A percentile compares a stretch with the other conserved stretches of the same genome.
These are phyloP conservation scores for Drosophila nigritarsus DNA, from an alignment of 2,888 invertebrate species.

Conservation along the genomic window DNA sequence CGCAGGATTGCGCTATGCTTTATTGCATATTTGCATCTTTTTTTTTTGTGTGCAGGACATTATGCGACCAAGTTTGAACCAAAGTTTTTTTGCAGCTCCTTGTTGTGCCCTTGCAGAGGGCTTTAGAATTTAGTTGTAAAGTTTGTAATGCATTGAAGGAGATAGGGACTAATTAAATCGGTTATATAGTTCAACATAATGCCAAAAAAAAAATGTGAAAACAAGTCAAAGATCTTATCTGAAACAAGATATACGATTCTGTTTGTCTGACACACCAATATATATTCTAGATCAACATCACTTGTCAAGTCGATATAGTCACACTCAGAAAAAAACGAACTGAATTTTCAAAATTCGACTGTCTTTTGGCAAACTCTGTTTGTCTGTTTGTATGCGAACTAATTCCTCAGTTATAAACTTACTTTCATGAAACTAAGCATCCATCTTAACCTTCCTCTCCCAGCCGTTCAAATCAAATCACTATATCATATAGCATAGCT, in stretches of 20 bases:
- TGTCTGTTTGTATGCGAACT: too few relatives aligned
- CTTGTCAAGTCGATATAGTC: background rate
- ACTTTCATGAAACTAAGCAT: too few relatives aligned
- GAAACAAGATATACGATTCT: background rate
- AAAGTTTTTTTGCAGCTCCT: conserved; percentile 8
- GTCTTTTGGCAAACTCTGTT: background rate
- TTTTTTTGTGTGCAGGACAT: conserved; percentile 49
- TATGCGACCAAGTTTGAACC: conserved; percentile 62
- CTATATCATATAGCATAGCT: background rate
- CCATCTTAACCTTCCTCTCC: too few relatives aligned
- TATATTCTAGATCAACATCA: background rate
- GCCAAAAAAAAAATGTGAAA: background rate
- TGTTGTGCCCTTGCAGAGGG: background rate
- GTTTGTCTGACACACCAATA: background rate
- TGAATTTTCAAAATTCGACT: background rate
- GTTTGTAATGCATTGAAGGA: background rate
- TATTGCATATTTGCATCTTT: conserved; percentile 70
- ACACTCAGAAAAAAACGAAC: background rate
- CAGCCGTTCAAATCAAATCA: background rate
- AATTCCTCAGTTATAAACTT: background rate
- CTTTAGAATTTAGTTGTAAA: background rate
- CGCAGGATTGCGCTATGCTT: conserved; percentile 34
- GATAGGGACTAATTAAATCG: background rate
- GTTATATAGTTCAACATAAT: background rate
- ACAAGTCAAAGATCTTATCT: background rate